Conservation (phyloP, 2,113 vertebrate genomes). For the Stictonetta naevosa region DNA sequence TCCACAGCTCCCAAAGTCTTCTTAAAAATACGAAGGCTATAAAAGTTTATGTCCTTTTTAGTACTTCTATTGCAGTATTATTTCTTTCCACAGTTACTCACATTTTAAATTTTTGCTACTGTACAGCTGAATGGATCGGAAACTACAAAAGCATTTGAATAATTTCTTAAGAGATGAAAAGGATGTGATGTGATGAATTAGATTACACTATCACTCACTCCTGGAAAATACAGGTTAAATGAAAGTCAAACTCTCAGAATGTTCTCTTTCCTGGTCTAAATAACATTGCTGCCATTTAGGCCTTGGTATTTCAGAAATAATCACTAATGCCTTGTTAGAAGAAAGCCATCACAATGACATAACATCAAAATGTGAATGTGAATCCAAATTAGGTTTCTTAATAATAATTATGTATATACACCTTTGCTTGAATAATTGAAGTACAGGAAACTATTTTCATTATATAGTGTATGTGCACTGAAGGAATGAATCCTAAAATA, state of each 20-base stretch:
- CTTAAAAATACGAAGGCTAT: not conserved
- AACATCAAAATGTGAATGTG: not conserved
- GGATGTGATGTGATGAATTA: not conserved
- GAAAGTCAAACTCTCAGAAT: not conserved
- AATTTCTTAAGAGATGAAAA: not conserved
- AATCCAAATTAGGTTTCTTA: not conserved
- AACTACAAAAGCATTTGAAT: not conserved
- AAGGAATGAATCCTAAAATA: slow-evolving; percentile 6
- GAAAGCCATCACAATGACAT: not conserved
- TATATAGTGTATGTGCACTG: not conserved
- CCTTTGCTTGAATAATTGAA: not conserved
- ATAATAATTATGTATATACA: not conserved
- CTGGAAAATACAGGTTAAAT: not conserved
- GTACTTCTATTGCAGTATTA: not conserved
- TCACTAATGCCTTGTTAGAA: not conserved
- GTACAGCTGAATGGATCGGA: not conserved
- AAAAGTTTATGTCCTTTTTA: not conserved
- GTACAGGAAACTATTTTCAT: not conserved
- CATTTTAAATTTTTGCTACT: not conserved
- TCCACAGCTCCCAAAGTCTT: not conserved
- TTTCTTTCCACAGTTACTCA: not conserved
- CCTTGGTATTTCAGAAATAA: not conserved
- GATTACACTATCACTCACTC: not conserved
- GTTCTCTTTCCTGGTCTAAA: not conserved
- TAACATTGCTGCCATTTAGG: not conserved